These are phyloP conservation scores for Agrochola lychnidis DNA, from an alignment of 2,888 invertebrate species.

Conservation along the genomic window DNA sequence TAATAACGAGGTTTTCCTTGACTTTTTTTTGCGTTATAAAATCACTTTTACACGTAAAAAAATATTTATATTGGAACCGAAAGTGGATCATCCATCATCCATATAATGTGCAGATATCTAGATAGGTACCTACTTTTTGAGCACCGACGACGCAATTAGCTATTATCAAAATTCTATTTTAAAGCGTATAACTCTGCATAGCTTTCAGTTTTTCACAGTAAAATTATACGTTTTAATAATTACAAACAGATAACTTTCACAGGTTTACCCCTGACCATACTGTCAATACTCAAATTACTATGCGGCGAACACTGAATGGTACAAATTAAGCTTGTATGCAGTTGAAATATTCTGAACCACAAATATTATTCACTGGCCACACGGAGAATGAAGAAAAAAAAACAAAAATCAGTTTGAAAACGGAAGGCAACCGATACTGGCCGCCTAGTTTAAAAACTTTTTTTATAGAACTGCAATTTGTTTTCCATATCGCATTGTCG, in stretches of 20 bases:
- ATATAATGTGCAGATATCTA: neutral
- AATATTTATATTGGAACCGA: neutral
- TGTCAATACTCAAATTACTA: constrained; percentile 26
- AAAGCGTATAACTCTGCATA: neutral
- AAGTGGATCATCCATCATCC: neutral
- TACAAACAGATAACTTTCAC: neutral
- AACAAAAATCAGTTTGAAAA: constrained; percentile 21
- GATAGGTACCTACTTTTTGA: neutral
- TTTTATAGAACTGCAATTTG: constrained; percentile 1
- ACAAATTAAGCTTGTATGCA: constrained; percentile 25
- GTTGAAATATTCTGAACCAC: constrained; percentile 34
- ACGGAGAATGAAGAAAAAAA: constrained; percentile 15
- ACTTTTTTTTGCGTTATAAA: too few species aligned
- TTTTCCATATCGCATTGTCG: neutral
- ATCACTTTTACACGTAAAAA: neutral
- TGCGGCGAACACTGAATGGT: constrained; percentile 1
- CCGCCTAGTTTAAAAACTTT: constrained; percentile 21
- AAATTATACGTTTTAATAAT: neutral
- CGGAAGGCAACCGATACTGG: constrained; percentile 26
- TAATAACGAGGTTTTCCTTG: neutral
- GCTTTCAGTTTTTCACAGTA: neutral
- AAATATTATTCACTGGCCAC: constrained; percentile 24
- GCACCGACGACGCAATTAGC: neutral
- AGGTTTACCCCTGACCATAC: neutral
- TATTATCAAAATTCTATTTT: neutral